phyloP scores from a whole-genome alignment of 2,113 vertebrate genomes.

The Dasyornis broadbenti region DNA sequence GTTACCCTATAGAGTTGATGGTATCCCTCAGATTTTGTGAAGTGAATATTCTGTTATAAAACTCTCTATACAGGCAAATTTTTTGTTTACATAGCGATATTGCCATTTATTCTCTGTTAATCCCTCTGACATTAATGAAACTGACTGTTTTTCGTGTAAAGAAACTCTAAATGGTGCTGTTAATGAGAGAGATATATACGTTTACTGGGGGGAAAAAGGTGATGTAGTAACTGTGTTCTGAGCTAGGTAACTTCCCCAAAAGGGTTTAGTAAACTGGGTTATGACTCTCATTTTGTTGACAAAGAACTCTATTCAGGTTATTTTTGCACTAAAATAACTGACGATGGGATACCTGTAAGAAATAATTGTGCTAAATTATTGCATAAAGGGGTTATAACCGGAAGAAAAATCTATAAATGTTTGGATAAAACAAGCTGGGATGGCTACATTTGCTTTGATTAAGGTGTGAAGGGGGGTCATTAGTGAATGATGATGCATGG shows the following conservation, averaged over 20 bases:
- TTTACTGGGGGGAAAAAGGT: not conserved
- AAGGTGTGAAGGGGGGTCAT: not conserved
- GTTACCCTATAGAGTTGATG: not conserved
- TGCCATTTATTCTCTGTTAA: not conserved
- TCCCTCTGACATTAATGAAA: not conserved
- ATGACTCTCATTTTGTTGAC: not conserved
- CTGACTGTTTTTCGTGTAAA: not conserved
- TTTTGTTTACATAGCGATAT: not conserved
- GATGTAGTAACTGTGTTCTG: not conserved
- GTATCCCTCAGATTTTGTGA: not conserved
- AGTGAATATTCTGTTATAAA: not conserved
- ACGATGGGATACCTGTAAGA: not conserved
- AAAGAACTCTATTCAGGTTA: not conserved
- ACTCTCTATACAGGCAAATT: not conserved
- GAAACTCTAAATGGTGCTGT: not conserved
- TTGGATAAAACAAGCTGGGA: not conserved
- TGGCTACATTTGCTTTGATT: not conserved
- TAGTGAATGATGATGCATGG: not conserved
- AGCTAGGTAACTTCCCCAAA: not conserved
- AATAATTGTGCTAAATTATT: not conserved
- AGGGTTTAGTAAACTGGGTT: not conserved
- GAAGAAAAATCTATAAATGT: not conserved
- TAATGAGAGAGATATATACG: not conserved
- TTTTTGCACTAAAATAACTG: not conserved
- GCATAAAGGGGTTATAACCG: not conserved